Base-by-base conservation (phyloP, 2,888 invertebrate species). In the Cacoxenus indagator region DNA sequence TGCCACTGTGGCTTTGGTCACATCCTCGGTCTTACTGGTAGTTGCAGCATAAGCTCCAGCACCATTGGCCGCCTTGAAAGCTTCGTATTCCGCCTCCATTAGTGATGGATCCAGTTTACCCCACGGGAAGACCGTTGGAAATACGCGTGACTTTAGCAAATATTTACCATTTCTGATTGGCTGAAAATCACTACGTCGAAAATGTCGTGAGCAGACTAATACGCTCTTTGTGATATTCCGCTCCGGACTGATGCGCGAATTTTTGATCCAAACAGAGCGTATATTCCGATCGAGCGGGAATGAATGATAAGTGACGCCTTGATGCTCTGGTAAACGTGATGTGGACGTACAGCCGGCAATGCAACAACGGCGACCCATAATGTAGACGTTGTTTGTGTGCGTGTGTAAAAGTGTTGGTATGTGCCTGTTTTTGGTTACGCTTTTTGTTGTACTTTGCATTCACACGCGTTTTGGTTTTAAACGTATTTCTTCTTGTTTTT, bases 161-260 rank as follows among this genome's bases (percentile, higher is more conserved):
- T 93, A 93, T 89, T 93, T 94, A 71, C 87, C 87, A 77, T 84
- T 91, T 86, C 92, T 91, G 78, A 91, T 92, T 74, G 90, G 90
- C 87, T 93, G 91, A 87, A 94, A 94, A 88, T 94, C 94, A 29
- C 90, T 91, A 77, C 92, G 91, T 77, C 92, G 89, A 86, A 94
- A 94, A 87, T 94, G 94, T 70, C 93, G 90, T 14, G 94, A 94
- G 84, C 94, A 94, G 37, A 94, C 92, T 85, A 92, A 91, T 61
- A 90, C 90, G 69, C 90, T 90, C 83, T 91, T 90, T 54, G 89
- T 89, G 26, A 90, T 90, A 75, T 90, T 90, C 71, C 90, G 90
- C 70, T 90, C 90, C 46, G 78, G 48, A 61, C 89, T 89, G 62
- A 91, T 90, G 37, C 89, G 91, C 78, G 93, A 92, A 77, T 92